Evolutionary conservation across 1,140 invertebrate genomes (phyloP), one percentile per base, ranked within the genome.

Genomic region (Drosophila melanica): DNA sequence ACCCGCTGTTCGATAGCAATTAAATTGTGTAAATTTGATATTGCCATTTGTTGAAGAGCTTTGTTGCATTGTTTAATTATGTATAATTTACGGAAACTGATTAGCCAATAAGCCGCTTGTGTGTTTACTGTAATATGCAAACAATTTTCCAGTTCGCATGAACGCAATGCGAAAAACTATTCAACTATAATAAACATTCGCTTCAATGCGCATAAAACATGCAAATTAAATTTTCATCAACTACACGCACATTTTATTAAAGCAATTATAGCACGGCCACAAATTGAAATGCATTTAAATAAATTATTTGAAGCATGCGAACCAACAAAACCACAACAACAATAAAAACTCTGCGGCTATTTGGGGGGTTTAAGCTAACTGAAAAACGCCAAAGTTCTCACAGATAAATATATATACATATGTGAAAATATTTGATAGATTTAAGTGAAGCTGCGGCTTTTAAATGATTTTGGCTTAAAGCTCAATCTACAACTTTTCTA

Each of bases 151-250:
- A 66, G 47, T 67, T 23, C 47, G 64, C 64, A 77, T 77, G 63
- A 51, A 35, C 14, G 11, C 33, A 33, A 54, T 12, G 12, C 27
- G 33, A 33, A 48, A 54, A 45, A 45, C 62, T 50, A 53, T 35
- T 20, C 45, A 55, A 55, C 66, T 53, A 27, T 8, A 53, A 30
- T 20, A 64, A 64, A 55, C 64, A 50, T 42, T 51, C 12, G 44
- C 23, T 51, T 42, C 47, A 44, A 57, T 64, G 53, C 54, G 30
- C 55, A 63, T 42, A 72, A 75, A 76, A 58, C 33, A 20, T 45
- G 65, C 44, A 70, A 76, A 77, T 87, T 62, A 67, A 89, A 89
- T 73, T 87, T 82, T 79, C 68, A 87, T 76, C 69, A 64, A 76
- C 42, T 58, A 55, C 59, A 81, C 62, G 68, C 57, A 81, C 72